Conservation (phyloP, 1,140 invertebrate species). For the Pachyrhynchus sulphureomaculatus region DNA sequence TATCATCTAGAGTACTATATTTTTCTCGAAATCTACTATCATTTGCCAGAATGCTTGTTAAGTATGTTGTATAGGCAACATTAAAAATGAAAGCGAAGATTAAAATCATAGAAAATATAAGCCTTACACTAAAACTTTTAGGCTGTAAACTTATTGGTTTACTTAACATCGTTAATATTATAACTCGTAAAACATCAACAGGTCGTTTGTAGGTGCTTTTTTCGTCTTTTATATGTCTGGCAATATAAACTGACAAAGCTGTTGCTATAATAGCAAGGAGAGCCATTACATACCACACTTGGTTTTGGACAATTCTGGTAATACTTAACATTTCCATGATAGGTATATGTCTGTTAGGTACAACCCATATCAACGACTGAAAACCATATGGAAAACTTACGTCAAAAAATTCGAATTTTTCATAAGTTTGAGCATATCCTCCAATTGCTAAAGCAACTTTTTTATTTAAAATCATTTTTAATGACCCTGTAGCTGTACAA, state of each 20-base stretch:
- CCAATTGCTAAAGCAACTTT: constrained; percentile 14
- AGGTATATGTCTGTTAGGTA: constrained; percentile 17
- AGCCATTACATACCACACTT: constrained; percentile 17
- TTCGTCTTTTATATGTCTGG: neutral
- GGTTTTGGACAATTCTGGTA: constrained; percentile 1
- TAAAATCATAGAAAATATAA: constrained; percentile 18
- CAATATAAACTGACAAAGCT: neutral
- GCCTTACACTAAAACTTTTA: constrained; percentile 6
- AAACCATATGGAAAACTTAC: constrained; percentile 10
- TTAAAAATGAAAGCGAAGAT: constrained; percentile 13
- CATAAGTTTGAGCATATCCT: constrained; percentile 14
- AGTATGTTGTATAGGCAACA: constrained; percentile 16
- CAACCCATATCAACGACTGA: constrained; percentile 11
- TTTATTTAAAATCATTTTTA: neutral
- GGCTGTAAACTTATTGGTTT: neutral
- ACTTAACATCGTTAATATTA: neutral
- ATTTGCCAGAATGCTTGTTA: constrained; percentile 12
- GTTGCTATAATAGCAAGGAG: neutral
- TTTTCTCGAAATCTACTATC: constrained; percentile 9
- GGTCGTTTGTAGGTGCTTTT: neutral
- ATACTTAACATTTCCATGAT: neutral
- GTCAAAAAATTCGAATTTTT: constrained; percentile 10
- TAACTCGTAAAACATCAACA: neutral
- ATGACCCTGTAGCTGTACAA: constrained; percentile 7
- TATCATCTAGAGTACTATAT: constrained; percentile 7